Conservation (phyloP, 2,797 vertebrate genomes). For the Centroberyx gerrardi region DNA sequence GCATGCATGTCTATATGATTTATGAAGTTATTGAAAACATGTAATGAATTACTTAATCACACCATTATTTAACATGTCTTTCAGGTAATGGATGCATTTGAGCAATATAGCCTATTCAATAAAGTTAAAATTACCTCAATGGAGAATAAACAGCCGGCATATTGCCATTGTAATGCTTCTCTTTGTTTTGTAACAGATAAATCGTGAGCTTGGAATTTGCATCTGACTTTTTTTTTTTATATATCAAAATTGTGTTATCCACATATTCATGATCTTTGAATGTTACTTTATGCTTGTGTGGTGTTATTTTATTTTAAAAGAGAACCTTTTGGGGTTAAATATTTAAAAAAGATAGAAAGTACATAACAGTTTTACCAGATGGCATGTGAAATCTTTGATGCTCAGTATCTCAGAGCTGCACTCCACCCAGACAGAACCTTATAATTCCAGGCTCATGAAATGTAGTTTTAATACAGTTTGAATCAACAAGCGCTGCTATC, state of each 20-base stretch:
- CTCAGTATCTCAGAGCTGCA: slow-evolving; percentile 14
- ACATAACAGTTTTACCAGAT: too few species aligned
- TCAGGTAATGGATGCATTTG: slow-evolving; percentile 33
- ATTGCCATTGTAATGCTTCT: background rate
- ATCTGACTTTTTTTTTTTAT: slow-evolving; percentile 30
- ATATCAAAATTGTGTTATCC: slow-evolving; percentile 16
- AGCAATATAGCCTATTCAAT: slow-evolving; percentile 5
- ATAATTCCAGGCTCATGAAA: slow-evolving; percentile 15
- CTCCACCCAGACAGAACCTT: slow-evolving; percentile 9
- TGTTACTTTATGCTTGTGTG: too few species aligned
- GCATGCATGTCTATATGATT: background rate
- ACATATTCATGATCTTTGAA: too few species aligned
- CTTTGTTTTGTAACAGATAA: slow-evolving; percentile 33
- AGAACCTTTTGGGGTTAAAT: too few species aligned
- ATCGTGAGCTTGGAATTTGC: slow-evolving; percentile 33
- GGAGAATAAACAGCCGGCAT: slow-evolving; percentile 15
- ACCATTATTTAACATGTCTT: slow-evolving; percentile 22
- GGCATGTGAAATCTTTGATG: slow-evolving; percentile 32
- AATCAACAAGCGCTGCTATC: slow-evolving; percentile 60
- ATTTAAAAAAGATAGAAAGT: too few species aligned
- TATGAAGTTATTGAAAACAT: slow-evolving; percentile 35
- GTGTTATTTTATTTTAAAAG: too few species aligned
- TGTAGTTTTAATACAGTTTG: slow-evolving; percentile 36
- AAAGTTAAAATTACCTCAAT: background rate
- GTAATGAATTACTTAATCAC: slow-evolving; percentile 30